Evolutionary conservation across 2,113 vertebrate genomes (phyloP).

Genomic region (Motacilla alba): DNA sequence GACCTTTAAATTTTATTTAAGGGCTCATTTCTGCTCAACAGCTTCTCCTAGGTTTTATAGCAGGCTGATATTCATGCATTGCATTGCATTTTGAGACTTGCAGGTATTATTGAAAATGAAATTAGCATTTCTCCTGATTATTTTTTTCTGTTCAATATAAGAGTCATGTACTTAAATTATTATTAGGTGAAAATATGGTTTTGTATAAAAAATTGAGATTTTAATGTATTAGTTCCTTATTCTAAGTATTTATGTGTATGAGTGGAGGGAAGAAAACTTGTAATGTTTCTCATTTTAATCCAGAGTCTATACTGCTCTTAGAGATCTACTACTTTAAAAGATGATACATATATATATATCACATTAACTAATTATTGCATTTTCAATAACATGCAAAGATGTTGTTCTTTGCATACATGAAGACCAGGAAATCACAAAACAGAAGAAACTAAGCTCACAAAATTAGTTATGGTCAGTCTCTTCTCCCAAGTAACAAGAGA

Average conservation of each 20-base stretch:
- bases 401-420: background rate
- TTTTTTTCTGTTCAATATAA: background rate
- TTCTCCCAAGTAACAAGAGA: background rate
- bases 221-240: background rate
- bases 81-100: background rate
- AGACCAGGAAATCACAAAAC: background rate
- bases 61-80: background rate
- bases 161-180: background rate
- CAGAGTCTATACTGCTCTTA: background rate
- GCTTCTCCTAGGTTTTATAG: background rate
- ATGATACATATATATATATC: background rate
- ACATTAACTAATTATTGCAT: background rate
- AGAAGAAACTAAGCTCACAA: background rate
- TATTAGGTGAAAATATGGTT: background rate
- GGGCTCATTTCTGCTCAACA: slow-evolving; percentile 9
- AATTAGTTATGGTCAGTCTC: background rate
- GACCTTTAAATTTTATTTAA: slow-evolving; percentile 52
- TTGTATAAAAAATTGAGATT: background rate
- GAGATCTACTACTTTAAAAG: background rate
- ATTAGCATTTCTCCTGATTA: background rate
- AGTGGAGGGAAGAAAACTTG: background rate
- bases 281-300: background rate
- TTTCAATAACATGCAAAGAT: background rate
- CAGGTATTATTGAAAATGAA: background rate
- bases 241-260: background rate